Percentiles rank a stretch among this genome's conserved stretches.
Conservation (phyloP, 2,888 invertebrate genomes). For the Tuberolachnus salignus region DNA sequence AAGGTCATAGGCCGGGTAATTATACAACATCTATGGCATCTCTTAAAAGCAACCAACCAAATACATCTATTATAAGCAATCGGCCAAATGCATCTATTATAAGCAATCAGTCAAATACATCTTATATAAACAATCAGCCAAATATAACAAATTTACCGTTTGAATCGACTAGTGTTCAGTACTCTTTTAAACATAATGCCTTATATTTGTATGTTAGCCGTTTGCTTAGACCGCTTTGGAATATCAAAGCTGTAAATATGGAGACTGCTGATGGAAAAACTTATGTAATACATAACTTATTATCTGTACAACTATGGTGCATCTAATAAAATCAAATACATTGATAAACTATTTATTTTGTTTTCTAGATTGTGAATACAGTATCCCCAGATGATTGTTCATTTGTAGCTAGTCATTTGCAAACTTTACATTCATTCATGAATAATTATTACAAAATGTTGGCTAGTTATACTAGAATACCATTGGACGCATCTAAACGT, state of each 20-base stretch:
- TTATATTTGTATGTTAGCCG: slow-evolving; percentile 89
- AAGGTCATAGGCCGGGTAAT: slow-evolving; percentile 59
- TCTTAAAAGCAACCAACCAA: slow-evolving; percentile 25
- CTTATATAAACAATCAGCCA: slow-evolving; percentile 32
- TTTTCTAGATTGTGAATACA: slow-evolving; percentile 67
- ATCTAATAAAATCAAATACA: neutral
- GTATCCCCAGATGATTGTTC: slow-evolving; percentile 75
- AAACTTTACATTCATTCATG: slow-evolving; percentile 77
- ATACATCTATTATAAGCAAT: slow-evolving; percentile 30
- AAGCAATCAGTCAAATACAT: slow-evolving; percentile 37
- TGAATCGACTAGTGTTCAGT: slow-evolving; percentile 60
- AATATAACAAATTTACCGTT: slow-evolving; percentile 47
- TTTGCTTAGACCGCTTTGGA: slow-evolving; percentile 89
- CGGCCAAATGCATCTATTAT: slow-evolving; percentile 29
- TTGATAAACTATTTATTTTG: slow-evolving; percentile 47
- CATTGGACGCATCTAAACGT: slow-evolving; percentile 33
- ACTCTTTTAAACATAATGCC: slow-evolving; percentile 89
- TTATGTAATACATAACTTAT: slow-evolving; percentile 59
- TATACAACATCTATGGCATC: slow-evolving; percentile 60
- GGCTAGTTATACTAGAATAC: slow-evolving; percentile 31
- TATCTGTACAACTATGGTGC: neutral
- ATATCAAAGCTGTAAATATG: slow-evolving; percentile 69
- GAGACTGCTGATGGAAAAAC: slow-evolving; percentile 64
- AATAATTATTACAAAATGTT: slow-evolving; percentile 63
- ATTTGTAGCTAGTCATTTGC: slow-evolving; percentile 76